Evolutionary conservation across 2,888 invertebrate species (phyloP), one percentile per base, ranked within the genome.

Genomic region (Gonocerus acuteangulatus): DNA sequence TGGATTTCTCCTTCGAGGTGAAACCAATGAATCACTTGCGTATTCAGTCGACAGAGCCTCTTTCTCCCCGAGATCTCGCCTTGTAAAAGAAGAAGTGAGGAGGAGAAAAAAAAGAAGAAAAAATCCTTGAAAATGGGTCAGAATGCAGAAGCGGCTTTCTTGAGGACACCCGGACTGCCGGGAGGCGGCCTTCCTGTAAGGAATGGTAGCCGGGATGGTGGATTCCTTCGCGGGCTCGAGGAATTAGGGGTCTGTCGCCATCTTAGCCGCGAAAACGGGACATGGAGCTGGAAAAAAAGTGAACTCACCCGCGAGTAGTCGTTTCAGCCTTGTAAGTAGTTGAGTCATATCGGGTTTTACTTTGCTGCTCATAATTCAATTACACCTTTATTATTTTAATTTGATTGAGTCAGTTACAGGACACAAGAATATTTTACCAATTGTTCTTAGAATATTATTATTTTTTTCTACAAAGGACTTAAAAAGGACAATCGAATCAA

Each of bases 201-300:
- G 39, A 39, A 11, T 39, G 39, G 15, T 15, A 39, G 27, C 27
- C 27, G 27, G 27, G 27, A 27, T 4, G 27, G 27, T 27, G 39
- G 39, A 39, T 39, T 39, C 39, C 39, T 39, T 3, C 15, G 39
- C 39, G 27, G 27, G 9, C 4, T 9, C 9, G 4, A 9, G 39
- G 39, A 39, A 39, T 39, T 39, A 15, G 39, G 39, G 39, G 39
- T 6, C 39, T 39, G 15, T 39, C 39, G 39, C 39, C 39, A 39
- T 39, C 39, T 39, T 39, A 39, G 39, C 39, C n/a, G 15, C 39
- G 39, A 39, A 39, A 39, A 39, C 39, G 39, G 39, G 39, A 39
- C 39, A 15, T 11, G 3, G 39, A 39, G 15, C 9, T 11, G n/a
- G 39, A 39, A 39, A 39, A 39, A 39, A 39, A 32, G 32, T 9